These are phyloP conservation scores for Lasioglossum leucozonium DNA, from an alignment of 2,888 invertebrate species.

Conservation along the genomic window DNA sequence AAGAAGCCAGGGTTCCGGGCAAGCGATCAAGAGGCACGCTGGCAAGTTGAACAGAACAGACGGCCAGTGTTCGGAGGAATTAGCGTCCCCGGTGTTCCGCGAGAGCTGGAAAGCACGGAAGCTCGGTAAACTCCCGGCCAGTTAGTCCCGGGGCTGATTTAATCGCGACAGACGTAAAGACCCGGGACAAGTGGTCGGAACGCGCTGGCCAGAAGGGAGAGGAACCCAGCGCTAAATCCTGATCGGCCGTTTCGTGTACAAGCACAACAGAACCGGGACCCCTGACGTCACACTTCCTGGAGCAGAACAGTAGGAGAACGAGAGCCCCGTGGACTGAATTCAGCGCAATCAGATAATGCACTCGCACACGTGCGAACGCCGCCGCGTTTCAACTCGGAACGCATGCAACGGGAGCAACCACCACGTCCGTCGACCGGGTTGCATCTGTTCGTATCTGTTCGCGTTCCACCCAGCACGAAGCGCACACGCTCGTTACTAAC, in stretches of 20 bases:
- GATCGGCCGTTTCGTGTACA: constrained; percentile 37
- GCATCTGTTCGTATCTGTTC: constrained; percentile 43
- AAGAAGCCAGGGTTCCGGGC: not conserved
- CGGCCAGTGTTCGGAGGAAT: not conserved
- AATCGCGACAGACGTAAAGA: constrained; percentile 21
- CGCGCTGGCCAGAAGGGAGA: not conserved
- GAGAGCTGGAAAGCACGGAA: constrained; percentile 8
- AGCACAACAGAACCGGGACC: constrained; percentile 35
- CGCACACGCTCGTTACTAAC: constrained; percentile 5
- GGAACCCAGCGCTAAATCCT: constrained; percentile 50
- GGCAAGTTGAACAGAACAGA: constrained; percentile 1
- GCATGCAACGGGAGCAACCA: constrained; percentile 36
- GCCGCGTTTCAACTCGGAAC: constrained; percentile 51
- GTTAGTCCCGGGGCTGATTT: constrained; percentile 23
- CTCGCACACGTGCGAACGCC: constrained; percentile 45
- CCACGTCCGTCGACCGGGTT: constrained; percentile 39
- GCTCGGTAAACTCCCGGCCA: constrained; percentile 9
- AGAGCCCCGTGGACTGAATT: constrained; percentile 70
- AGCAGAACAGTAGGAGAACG: constrained; percentile 66
- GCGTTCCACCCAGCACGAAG: constrained; percentile 5
- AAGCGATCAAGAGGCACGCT: not conserved
- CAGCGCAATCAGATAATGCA: constrained; percentile 77
- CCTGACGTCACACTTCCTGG: constrained; percentile 76
- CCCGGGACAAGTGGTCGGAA: not conserved
- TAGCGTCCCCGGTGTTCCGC: constrained; percentile 1